Conservation (phyloP, 2,797 vertebrate genomes). For the Acropternis orthonyx region DNA sequence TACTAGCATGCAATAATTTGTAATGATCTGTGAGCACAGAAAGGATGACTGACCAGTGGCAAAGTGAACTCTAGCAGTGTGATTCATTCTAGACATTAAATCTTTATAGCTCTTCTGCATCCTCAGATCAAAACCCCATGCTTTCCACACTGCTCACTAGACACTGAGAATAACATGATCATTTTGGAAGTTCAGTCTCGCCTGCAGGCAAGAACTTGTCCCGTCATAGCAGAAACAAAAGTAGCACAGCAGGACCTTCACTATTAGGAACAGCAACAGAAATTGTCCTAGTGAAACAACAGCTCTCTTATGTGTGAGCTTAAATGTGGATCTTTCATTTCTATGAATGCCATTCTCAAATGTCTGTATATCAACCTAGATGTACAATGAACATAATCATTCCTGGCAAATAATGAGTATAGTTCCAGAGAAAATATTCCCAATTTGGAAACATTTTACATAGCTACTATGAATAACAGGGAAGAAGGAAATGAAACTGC, state of each 20-base stretch:
- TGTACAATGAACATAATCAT: constrained; percentile 17
- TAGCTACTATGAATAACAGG: not conserved
- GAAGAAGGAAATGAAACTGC: not conserved
- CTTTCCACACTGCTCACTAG: constrained; percentile 43
- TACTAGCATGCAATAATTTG: not conserved
- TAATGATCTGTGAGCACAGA: not conserved
- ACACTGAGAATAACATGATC: constrained; percentile 11
- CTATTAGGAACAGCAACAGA: not conserved
- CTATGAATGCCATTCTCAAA: not conserved
- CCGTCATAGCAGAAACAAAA: not conserved
- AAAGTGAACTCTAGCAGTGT: not conserved
- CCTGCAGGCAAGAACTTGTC: constrained; percentile 54
- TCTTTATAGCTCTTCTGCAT: not conserved
- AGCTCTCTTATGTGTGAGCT: not conserved
- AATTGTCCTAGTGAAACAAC: constrained; percentile 17
- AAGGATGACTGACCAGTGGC: not conserved
- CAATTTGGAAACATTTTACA: not conserved
- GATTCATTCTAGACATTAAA: constrained; percentile 27
- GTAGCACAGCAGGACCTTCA: constrained; percentile 32
- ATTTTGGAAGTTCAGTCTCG: constrained; percentile 36
- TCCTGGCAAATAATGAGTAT: not conserved
- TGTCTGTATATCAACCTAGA: not conserved
- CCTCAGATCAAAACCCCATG: constrained; percentile 14
- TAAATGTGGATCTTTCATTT: not conserved
- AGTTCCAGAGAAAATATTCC: not conserved